Evolutionary conservation across 2,888 invertebrate species (phyloP), one percentile per base, ranked within the genome.

Genomic region (Nomada flava): DNA sequence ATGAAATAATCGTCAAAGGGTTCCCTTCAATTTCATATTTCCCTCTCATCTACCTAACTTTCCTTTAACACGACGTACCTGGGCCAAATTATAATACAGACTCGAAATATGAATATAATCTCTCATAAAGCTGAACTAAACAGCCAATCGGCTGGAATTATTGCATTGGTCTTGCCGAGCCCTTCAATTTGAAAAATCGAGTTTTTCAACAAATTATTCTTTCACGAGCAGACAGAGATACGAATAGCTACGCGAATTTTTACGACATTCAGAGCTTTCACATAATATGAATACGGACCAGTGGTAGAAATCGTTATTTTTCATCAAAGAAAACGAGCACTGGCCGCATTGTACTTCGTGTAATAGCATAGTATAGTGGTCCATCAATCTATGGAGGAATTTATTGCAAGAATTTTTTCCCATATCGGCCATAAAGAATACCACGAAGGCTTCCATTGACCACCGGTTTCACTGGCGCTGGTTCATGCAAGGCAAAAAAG

Each of bases 321-420:
- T 82, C 79, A 74, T 26, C 70, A 23, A 83, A 82, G 63, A 20
- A 75, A 82, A 83, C 62, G 72, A 69, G 71, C 64, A 26, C 26
- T 26, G 55, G 70, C 78, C 65, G 71, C 79, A 82, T 82, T 65
- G 74, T 82, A 74, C 75, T 69, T 75, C 52, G 64, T 62, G 82
- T 82, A 79, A 79, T 78, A 69, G 71, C 68, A 76, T 76, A 60
- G 78, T n/a, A 62, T 64, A 74, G 72, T 50, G 72, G 75, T n/a
- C 52, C 83, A 83, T 83, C 79, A 68, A 83, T 83, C 83, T 74
- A 72, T 62, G 9, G 13, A 11, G 47, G 65, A 70, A 83, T 83
- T 83, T 82, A 83, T 83, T 75, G 70, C 69, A 44, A 50, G 52
- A 76, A 79, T 79, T 76, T 74, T 63, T 74, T 63, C 62, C 55